Evolutionary conservation across 2,113 vertebrate species (phyloP), one percentile per base, ranked within the genome.

Genomic region (Pseudorhombus dupliciocellatus): DNA sequence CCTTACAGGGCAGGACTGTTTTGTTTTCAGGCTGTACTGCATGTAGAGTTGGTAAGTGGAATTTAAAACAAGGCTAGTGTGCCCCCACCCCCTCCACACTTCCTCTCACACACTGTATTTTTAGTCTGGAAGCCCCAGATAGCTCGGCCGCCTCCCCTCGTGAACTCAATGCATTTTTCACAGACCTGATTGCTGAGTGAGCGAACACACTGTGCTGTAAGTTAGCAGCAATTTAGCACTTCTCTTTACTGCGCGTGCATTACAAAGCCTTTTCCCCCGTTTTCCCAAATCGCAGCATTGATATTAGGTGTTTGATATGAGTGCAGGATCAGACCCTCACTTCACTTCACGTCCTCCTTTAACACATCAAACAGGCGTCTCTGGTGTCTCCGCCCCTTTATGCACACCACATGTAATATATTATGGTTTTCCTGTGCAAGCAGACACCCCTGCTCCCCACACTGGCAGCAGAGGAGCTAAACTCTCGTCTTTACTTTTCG

Each of bases 61-160:
- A 86, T 78, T 73, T 77, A 70, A 80, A 89, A 88, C 76, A 85
- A 87, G 86, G 86, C 79, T 82, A 80, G 70, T 44, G 72, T 80
- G 75, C 66, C 79, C 30, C 74, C 66, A 52, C 21, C 28, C 80
- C 52, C 62, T 57, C 37, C 15, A 44, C 16, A 7, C 42, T 1
- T 18, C 14, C 42, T 16, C 42, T 6, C 15, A 44, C 40, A 44
- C 42, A 46, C 70, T 77, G 12, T 86, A 89, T 87, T 87, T 88
- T 85, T 85, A 90, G 85, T 57, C 69, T 44, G 66, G 59, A 56
- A 87, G 80, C 66, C 74, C 84, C 80, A 83, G 81, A 86, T 82
- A 83, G 59, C 56, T 22, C 5, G 21, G 25, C 83, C 56, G 71
- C 51, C 55, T 75, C 68, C 70, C 71, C 77, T 83, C 56, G 53